A percentile compares a stretch with the other conserved stretches of the same genome.
These are phyloP conservation scores for Diaperis boleti DNA, from an alignment of 2,888 invertebrate species.

Conservation along the genomic window DNA sequence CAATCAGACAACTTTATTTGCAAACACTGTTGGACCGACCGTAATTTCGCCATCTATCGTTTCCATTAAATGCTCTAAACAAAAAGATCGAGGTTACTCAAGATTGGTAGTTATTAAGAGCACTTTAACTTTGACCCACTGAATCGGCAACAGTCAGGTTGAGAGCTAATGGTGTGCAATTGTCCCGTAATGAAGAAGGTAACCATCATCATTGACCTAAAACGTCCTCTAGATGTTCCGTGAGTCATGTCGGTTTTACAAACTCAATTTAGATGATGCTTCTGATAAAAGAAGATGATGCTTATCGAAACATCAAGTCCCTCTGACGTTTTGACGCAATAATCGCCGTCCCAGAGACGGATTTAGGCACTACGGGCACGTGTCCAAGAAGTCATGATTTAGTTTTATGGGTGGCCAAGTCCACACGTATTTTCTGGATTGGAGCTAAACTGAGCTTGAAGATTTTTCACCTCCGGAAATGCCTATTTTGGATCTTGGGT, in stretches of 20 bases:
- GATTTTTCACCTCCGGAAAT: no score
- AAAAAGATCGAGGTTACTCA: slow-evolving; percentile 12
- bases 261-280: slow-evolving; percentile 33
- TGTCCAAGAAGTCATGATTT: no score
- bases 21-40: slow-evolving; percentile 20
- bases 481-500: no score
- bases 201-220: slow-evolving; percentile 32
- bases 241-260: slow-evolving; percentile 8
- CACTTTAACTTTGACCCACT: slow-evolving; percentile 32
- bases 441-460: no score
- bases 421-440: no score
- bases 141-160: slow-evolving; percentile 8
- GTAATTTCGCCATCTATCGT: slow-evolving; percentile 24
- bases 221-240: slow-evolving; percentile 3
- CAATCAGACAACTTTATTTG: slow-evolving; percentile 33
- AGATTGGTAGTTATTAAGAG: slow-evolving; percentile 9
- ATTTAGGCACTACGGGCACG: no score
- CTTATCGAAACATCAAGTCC: slow-evolving; percentile 30
- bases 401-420: no score
- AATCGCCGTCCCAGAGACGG: slow-evolving; percentile 18
- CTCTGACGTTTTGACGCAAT: slow-evolving; percentile 25
- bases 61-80: slow-evolving; percentile 6
- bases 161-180: slow-evolving; percentile 29
- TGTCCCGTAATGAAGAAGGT: slow-evolving; percentile 19
- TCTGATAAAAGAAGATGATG: slow-evolving; percentile 26